Base-by-base conservation (phyloP, 2,113 vertebrate genomes). In the Aspidoscelis tigris region DNA sequence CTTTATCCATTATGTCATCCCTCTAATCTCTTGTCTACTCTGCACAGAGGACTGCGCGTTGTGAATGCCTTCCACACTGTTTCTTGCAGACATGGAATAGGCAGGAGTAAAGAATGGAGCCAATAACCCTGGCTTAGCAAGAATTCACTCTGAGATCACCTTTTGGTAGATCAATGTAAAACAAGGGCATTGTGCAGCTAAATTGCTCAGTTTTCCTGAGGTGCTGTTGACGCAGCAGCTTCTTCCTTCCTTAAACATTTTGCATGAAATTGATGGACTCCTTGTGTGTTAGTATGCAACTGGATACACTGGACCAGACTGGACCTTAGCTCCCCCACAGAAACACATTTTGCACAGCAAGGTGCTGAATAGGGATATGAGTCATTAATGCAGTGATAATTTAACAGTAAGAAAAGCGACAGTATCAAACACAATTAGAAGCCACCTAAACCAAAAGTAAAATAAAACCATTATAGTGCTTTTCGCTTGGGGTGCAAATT, bases 1-100 rank as follows among this genome's bases (percentile, higher is more conserved):
- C 76, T 92, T 85, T 89, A 91, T 89, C 81, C 87, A 47, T 92
- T 86, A 93, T 93, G 88, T 87, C 88, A 90, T 88, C 39, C 39
- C 76, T 66, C 69, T 91, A 88, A 86, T 91, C 89, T 83, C 80
- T 33, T 91, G 87, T 93, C 88, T 92, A 78, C 77, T 41, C 73
- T 78, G 70, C 44, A 84, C 80, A 64, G 33, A 1, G 84, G 73
- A 77, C 76, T 81, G 82, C 47, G 0, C 50, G 5, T 84, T 68
- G 87, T 53, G 83, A 88, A 89, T 83, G 88, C 84, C 80, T 87
- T 90, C 87, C 83, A 1, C 75, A 26, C 21, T 86, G 65, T 78
- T 73, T 89, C 87, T 78, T 89, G 85, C 72, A 92, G 41, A 80
- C 79, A n/a, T 55, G 70, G 21, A 87, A 85, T 76, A 78, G 33